Percentiles rank a stretch among this genome's conserved stretches.
Evolutionary conservation across 2,797 vertebrate species (phyloP).

Genomic region (Threskiornis aethiopicus): DNA sequence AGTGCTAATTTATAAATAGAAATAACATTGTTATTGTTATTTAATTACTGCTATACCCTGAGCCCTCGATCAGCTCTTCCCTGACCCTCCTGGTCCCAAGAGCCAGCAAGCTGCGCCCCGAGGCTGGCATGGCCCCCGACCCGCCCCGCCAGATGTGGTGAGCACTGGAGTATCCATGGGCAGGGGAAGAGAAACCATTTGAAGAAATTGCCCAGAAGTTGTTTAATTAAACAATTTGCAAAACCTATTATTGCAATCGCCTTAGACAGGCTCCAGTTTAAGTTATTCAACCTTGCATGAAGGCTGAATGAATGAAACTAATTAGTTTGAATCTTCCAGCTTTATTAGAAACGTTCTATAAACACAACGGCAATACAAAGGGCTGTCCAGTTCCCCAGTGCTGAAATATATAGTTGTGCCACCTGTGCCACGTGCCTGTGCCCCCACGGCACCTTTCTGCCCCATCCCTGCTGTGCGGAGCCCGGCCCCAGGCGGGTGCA

Average conservation of each 20-base stretch:
- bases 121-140: rapidly evolving
- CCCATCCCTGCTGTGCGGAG: neutral
- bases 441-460: neutral
- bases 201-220: neutral
- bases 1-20: neutral
- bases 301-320: neutral
- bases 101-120: neutral
- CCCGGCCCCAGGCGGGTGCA: neutral
- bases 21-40: neutral
- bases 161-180: too few species aligned
- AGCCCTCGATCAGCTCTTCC: neutral
- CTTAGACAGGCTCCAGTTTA: neutral
- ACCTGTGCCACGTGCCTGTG: rapidly evolving
- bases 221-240: neutral
- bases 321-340: neutral
- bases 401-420: neutral
- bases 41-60: too few species aligned
- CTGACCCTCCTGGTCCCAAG: neutral
- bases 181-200: neutral
- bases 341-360: neutral
- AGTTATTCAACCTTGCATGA: neutral
- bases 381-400: neutral
- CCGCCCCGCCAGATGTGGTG: neutral
- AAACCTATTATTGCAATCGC: neutral
- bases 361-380: neutral